Percentiles rank a stretch among this genome's conserved stretches.
Conservation (phyloP, 2,888 invertebrate species). For the Drosophila paranaensis region DNA sequence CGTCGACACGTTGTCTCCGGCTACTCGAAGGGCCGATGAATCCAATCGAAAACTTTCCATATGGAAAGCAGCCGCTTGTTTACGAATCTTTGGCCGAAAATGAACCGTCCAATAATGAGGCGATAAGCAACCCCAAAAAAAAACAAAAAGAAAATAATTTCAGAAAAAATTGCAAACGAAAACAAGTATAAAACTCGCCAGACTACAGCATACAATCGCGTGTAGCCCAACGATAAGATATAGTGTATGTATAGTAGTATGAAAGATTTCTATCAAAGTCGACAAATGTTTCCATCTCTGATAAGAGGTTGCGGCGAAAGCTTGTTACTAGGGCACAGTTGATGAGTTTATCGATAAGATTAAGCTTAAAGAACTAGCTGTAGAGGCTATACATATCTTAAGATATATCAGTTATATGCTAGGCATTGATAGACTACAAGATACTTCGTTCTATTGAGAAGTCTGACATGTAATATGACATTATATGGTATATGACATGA, state of each 20-base stretch:
- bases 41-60: slow-evolving; percentile 58
- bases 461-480: too few relatives aligned
- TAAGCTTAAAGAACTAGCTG: background rate
- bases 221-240: slow-evolving; percentile 24
- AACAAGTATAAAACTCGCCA: slow-evolving; percentile 34
- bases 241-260: background rate
- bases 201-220: slow-evolving; percentile 36
- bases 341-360: background rate
- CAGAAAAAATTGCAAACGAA: slow-evolving; percentile 7
- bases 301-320: slow-evolving; percentile 6
- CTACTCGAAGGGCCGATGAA: slow-evolving; percentile 28
- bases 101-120: slow-evolving; percentile 7
- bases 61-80: slow-evolving; percentile 28
- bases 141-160: background rate
- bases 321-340: slow-evolving; percentile 14
- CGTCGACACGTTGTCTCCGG: slow-evolving; percentile 50
- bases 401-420: background rate
- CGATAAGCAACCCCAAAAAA: slow-evolving; percentile 28
- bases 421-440: too few relatives aligned
- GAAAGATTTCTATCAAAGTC: background rate
- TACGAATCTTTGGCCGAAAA: slow-evolving; percentile 43
- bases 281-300: background rate
- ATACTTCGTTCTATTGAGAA: background rate
- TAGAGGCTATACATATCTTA: background rate
- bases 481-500: too few relatives aligned